Evolutionary conservation across 2,113 vertebrate species (phyloP).

Genomic region (Psittacula cyanocephala): DNA sequence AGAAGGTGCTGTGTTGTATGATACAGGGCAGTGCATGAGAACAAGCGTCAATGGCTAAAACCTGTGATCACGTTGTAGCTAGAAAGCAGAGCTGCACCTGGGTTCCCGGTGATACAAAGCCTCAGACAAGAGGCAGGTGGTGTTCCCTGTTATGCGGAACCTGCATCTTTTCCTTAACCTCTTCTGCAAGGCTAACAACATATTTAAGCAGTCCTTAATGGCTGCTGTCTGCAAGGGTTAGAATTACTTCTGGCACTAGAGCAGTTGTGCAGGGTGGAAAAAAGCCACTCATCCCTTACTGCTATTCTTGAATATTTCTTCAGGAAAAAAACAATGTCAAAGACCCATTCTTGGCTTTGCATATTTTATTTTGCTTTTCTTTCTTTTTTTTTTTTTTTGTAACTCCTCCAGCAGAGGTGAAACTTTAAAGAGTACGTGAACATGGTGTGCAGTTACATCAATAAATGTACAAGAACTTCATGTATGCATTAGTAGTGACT

Average conservation of each 20-base stretch:
- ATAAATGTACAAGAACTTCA: not conserved
- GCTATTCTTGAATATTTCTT: not conserved
- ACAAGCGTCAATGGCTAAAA: not conserved
- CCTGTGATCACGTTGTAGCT: not conserved
- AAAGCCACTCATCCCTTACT: not conserved
- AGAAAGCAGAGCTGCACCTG: not conserved
- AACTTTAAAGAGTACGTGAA: not conserved
- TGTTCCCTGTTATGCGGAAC: not conserved
- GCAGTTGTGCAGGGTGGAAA: not conserved
- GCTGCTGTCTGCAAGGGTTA: not conserved
- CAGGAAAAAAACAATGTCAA: not conserved
- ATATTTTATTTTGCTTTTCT: not conserved
- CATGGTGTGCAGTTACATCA: not conserved
- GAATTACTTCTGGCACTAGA: not conserved
- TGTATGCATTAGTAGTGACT: not conserved
- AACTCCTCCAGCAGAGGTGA: not conserved
- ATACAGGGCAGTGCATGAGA: not conserved
- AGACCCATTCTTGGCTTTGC: not conserved
- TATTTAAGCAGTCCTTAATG: not conserved
- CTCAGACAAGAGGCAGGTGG: not conserved
- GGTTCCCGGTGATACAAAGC: not conserved
- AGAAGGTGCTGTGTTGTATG: not conserved
- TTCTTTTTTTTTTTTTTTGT: not conserved
- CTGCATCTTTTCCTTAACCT: not conserved
- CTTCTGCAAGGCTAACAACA: not conserved